Evolutionary conservation across 2,888 invertebrate genomes (phyloP), one percentile per base, ranked within the genome.

Genomic region (Sphaerophoria rueppellii): DNA sequence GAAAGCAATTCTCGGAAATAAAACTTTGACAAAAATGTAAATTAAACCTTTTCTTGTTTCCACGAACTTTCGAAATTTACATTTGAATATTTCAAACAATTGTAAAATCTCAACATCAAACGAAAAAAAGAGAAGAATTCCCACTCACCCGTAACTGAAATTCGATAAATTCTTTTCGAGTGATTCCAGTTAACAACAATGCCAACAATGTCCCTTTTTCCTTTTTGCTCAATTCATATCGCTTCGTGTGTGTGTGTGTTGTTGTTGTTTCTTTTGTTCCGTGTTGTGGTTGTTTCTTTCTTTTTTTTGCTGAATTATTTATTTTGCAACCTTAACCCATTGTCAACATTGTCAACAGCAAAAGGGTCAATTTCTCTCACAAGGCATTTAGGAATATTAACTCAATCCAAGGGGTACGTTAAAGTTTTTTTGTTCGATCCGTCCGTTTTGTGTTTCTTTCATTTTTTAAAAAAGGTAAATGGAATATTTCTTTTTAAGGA

Each of bases 371-470:
- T 54, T 54, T 67, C 40, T 37, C 40, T 52, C 37, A 43, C 52
- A 67, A 67, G 40, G 35, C 54, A 67, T 52, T 67, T 54, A 67
- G 6, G 67, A 67, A 67, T 67, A 54, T 54, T 54, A 67, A 67
- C 67, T 67, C 40, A 67, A 67, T 54, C 54, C 24, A 16, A 40
- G n/a, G 5, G 24, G 24, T 24, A 24, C 24, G 24, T 24, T 24
- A 34, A 32, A 50, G 4, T 50, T 16, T 16, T 65, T 37, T 60
- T 58, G 4, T 40, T 32, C 24, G 11, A 40, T 35, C 6, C 43
- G 6, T n/a, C 4, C 24, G 2, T 58, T 37, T 6, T 24, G 43
- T 60, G 24, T 43, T 43, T 63, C 24, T 16, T 52, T 32, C n/a
- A 69, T 55, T 61, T 16, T 12, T 24, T 1, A 24, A 32, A 54